Evolutionary conservation across 2,113 vertebrate species (phyloP).

Genomic region (Zosterops hypoxanthus): DNA sequence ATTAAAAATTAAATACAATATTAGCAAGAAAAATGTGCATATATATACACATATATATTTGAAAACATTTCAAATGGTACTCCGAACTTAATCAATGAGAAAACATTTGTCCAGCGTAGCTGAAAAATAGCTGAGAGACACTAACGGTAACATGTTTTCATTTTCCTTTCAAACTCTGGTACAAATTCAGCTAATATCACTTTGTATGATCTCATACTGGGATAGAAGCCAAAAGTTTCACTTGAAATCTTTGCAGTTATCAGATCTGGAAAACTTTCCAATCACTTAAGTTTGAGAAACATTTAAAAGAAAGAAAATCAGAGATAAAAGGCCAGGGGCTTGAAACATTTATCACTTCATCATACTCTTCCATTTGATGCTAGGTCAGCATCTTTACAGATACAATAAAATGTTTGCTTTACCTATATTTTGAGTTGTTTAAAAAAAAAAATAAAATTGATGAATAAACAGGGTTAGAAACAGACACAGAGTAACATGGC

Average conservation of each 20-base stretch:
- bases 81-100: not conserved
- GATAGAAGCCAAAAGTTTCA: slow-evolving; percentile 64
- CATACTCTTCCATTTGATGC: slow-evolving; percentile 30
- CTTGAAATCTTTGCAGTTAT: slow-evolving; percentile 63
- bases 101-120: not conserved
- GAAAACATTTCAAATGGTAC: not conserved
- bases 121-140: not conserved
- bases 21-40: not conserved
- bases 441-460: not conserved
- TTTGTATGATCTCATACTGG: slow-evolving; percentile 56
- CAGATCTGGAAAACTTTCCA: slow-evolving; percentile 68
- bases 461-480: not conserved
- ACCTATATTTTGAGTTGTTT: not conserved
- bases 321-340: slow-evolving; percentile 40
- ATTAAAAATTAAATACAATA: not conserved
- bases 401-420: not conserved
- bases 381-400: slow-evolving; percentile 30
- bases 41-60: not conserved
- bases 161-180: slow-evolving; percentile 26
- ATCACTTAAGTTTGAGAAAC: slow-evolving; percentile 47
- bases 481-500: not conserved
- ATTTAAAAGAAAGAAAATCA: not conserved
- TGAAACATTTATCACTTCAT: slow-evolving; percentile 65
- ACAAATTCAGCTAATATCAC: slow-evolving; percentile 46
- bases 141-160: not conserved